A percentile compares a stretch with the other conserved stretches of the same genome.
Conservation (phyloP, 2,888 invertebrate genomes). For the Ariolimax columbianus region DNA sequence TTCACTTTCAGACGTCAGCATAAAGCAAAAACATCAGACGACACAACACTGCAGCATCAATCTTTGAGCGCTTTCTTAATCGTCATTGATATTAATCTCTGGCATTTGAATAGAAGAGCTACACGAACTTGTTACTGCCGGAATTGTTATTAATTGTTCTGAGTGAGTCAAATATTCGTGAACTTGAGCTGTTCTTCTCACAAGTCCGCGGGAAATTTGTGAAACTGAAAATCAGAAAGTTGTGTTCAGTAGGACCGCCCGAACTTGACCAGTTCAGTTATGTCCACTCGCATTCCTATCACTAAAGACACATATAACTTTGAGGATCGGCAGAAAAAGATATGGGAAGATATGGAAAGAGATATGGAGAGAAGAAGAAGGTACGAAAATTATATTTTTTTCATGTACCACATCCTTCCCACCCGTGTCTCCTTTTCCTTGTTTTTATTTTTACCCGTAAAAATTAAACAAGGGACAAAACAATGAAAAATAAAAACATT, state of each 20-base stretch:
- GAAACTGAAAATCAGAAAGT: neutral
- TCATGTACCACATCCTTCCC: neutral
- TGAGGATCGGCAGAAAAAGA: constrained; percentile 74
- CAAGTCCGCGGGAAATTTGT: neutral
- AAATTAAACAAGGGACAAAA: no score
- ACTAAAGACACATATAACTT: constrained; percentile 75
- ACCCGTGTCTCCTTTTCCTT: no score
- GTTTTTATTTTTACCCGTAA: no score
- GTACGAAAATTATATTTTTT: constrained; percentile 23
- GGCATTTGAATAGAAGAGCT: neutral
- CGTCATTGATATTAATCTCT: no score
- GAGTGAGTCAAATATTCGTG: neutral
- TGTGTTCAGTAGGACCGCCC: neutral
- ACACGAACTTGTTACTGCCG: neutral
- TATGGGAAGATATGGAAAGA: constrained; percentile 75
- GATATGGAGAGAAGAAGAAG: constrained; percentile 72
- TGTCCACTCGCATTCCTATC: constrained; percentile 76
- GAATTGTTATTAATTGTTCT: neutral
- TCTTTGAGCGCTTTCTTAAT: neutral
- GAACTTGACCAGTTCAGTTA: constrained; percentile 37
- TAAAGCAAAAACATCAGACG: neutral
- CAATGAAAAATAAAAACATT: no score
- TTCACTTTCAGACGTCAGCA: no score
- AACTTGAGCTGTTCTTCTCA: neutral
- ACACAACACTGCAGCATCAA: neutral